A percentile compares a stretch with the other conserved stretches of the same genome.
Evolutionary conservation across 2,888 invertebrate species (phyloP).

Genomic region (Zaprionus lineosus): DNA sequence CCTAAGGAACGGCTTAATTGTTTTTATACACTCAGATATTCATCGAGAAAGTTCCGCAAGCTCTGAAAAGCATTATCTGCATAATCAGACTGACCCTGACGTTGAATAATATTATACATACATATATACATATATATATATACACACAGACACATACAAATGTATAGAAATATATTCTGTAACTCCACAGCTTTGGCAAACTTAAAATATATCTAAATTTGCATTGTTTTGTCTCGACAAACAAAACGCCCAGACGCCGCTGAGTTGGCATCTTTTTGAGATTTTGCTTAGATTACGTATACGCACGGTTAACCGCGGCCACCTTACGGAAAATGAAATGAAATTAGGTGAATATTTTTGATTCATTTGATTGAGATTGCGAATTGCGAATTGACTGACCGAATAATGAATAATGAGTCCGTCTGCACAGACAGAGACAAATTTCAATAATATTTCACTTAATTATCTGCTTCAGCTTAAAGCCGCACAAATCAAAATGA

Average conservation of each 20-base stretch:
- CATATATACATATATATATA: no score
- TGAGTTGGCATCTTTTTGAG: constrained; percentile 19
- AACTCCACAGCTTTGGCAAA: constrained; percentile 4
- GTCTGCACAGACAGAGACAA: no score
- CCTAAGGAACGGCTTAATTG: constrained; percentile 49
- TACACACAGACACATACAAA: no score
- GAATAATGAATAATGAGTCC: no score
- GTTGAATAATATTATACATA: constrained; percentile 44
- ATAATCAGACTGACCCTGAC: constrained; percentile 61
- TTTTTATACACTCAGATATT: constrained; percentile 46
- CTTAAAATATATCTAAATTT: constrained; percentile 43
- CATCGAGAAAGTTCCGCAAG: constrained; percentile 58
- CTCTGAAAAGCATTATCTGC: constrained; percentile 37
- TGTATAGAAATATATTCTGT: constrained; percentile 4
- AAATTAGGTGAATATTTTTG: constrained; percentile 49
- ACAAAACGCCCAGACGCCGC: constrained; percentile 46
- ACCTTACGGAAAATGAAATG: constrained; percentile 25
- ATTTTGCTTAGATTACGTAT: constrained; percentile 47
- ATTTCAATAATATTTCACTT: no score
- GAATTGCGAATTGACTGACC: neutral
- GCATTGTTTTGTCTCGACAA: constrained; percentile 55
- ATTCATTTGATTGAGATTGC: constrained; percentile 24
- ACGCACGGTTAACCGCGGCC: constrained; percentile 50
- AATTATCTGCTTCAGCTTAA: no score
- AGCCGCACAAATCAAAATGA: no score